A percentile compares a stretch with the other conserved stretches of the same genome.
phyloP scores from a whole-genome alignment of 2,888 invertebrate genomes.

The Herminia tarsipennalis region DNA sequence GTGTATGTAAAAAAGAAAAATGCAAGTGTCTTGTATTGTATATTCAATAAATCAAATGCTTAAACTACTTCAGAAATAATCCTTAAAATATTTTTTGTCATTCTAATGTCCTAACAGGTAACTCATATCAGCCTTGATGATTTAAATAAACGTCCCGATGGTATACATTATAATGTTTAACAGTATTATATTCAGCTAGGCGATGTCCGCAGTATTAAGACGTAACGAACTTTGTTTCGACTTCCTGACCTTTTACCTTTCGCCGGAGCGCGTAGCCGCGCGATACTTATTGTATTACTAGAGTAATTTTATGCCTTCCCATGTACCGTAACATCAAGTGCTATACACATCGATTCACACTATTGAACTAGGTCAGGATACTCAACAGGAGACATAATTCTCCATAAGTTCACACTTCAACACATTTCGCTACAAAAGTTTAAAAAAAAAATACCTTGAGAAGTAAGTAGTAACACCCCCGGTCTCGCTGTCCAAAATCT shows the following conservation, averaged over 20 bases:
- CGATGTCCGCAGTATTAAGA: conserved; percentile 23
- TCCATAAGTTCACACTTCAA: conserved; percentile 22
- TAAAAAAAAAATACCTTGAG: conserved; percentile 14
- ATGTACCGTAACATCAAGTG: conserved; percentile 23
- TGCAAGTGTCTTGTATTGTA: no score
- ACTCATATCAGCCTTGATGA: no score
- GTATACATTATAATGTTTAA: neutral
- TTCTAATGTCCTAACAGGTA: no score
- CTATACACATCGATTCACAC: conserved; percentile 44
- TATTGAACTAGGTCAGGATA: conserved; percentile 53
- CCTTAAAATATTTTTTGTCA: no score
- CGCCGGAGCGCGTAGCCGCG: conserved; percentile 22
- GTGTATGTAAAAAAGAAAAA: no score
- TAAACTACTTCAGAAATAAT: no score
- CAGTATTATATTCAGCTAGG: conserved; percentile 7
- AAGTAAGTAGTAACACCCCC: neutral
- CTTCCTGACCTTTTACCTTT: conserved; percentile 47
- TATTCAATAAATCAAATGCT: no score
- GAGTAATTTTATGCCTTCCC: conserved; percentile 25
- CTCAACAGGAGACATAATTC: conserved; percentile 23
- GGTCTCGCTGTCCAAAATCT: conserved; percentile 43
- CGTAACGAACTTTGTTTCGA: conserved; percentile 31
- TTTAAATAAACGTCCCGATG: neutral
- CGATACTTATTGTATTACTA: conserved; percentile 31
- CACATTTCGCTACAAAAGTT: conserved; percentile 31